Evolutionary conservation across 92 coral and sea anemone genomes (phyloP).

Genomic region (Parazoanthus atlanticus): DNA sequence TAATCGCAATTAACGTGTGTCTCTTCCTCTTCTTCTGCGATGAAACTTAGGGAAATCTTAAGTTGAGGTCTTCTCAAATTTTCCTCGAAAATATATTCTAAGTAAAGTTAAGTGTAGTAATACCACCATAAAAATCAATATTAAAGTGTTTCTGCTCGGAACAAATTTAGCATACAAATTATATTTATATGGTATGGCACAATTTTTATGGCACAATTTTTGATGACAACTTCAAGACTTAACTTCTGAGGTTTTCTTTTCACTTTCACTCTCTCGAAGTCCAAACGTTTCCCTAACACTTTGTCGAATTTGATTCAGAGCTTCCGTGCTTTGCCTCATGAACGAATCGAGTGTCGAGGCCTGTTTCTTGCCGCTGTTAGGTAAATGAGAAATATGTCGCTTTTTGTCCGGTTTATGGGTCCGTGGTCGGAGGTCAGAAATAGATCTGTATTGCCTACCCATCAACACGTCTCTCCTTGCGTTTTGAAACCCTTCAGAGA

Average conservation of each 20-base stretch:
- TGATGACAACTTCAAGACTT: background rate
- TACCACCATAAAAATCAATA: background rate
- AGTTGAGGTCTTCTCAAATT: background rate
- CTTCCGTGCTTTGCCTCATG: conserved; percentile 86
- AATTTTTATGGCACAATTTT: no score
- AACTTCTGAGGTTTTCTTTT: background rate
- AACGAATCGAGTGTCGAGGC: conserved; percentile 69
- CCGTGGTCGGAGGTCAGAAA: conserved; percentile 64
- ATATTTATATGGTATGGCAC: no score
- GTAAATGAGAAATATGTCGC: conserved; percentile 66
- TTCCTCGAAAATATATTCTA: no score
- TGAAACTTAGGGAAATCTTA: background rate
- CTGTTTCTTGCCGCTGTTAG: conserved; percentile 50
- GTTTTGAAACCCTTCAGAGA: conserved; percentile 45
- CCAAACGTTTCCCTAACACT: conserved; percentile 77
- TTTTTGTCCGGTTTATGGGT: conserved; percentile 49
- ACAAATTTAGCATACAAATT: background rate
- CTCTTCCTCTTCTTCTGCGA: background rate
- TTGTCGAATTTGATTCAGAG: conserved; percentile 74
- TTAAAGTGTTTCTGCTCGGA: background rate
- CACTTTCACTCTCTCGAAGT: conserved; percentile 45
- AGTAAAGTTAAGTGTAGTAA: no score
- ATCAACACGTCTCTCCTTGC: conserved; percentile 19
- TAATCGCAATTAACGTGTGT: background rate
- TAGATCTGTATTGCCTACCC: conserved; percentile 66